A percentile compares a stretch with the other conserved stretches of the same genome.
Conservation (phyloP, 2,888 invertebrate genomes). For the Cosmopolites sordidus region DNA sequence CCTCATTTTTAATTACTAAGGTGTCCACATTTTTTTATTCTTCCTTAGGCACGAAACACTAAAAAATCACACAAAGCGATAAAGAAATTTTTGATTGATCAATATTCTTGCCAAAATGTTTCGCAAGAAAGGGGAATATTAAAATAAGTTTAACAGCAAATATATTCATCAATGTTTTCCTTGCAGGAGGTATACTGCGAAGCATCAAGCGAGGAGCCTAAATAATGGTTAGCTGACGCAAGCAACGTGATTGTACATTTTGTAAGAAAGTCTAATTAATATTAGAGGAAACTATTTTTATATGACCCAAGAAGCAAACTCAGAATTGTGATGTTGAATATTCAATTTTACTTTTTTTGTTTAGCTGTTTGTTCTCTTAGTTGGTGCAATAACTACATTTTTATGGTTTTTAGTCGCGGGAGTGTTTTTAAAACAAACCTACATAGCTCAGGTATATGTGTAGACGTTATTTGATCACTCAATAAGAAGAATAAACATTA, state of each 20-base stretch:
- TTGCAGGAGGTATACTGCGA: constrained; percentile 25
- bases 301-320: constrained; percentile 10
- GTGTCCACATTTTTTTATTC: too few species aligned
- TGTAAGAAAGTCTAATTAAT: constrained; percentile 7
- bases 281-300: constrained; percentile 13
- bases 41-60: too few species aligned
- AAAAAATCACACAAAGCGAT: too few species aligned
- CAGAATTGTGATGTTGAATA: constrained; percentile 11
- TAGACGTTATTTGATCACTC: not conserved
- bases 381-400: constrained; percentile 4
- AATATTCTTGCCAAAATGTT: too few species aligned
- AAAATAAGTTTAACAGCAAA: too few species aligned
- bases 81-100: too few species aligned
- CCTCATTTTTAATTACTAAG: too few species aligned
- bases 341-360: constrained; percentile 8
- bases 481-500: not conserved
- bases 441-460: not conserved
- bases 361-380: constrained; percentile 15
- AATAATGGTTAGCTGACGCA: constrained; percentile 12
- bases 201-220: constrained; percentile 22
- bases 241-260: constrained; percentile 16
- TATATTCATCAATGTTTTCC: not conserved
- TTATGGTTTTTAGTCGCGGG: not conserved
- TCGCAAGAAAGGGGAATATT: too few species aligned
- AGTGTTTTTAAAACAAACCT: not conserved